Evolutionary conservation across 2,888 invertebrate genomes (phyloP), one percentile per base, ranked within the genome.

Genomic region (Willowsia nigromaculata): DNA sequence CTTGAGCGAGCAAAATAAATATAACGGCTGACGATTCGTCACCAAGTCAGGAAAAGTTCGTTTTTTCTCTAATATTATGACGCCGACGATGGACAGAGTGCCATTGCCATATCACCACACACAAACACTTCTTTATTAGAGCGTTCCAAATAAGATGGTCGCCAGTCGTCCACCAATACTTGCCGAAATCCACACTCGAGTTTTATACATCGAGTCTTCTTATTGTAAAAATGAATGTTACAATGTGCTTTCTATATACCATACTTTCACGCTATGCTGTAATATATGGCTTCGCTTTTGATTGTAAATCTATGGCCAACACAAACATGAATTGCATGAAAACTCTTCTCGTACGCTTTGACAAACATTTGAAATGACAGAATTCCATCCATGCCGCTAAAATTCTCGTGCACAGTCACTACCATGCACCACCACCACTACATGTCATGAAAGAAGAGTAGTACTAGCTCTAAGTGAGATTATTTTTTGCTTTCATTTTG

Each of bases 1-100:
- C 18, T 47, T 50, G 50, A 27, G 13, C 50, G 9, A 43, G 43
- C 62, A 43, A 82, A 53, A 56, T 71, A 71, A 84, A 84, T n/a
- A n/a, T 71, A 71, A 84, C 84, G 40, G 15, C 33, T 83, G 68
- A 50, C 68, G 33, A 56, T 83, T 84, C 71, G 84, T 84, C 84
- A 53, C 53, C 84, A 71, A 71, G 71, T 84, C 84, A 71, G 40
- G 65, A 81, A 68, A 68, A 50, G 50, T 18, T 68, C 62, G 43
- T 11, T 68, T 50, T 65, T 65, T 25, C 56, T 30, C 22, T 18
- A 6, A 56, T n/a, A 50, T 56, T 56, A 56, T 56, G 43, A 37
- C 37, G 4, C 4, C 27, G 59, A 15, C 30, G 1, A 62, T 62
- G 15, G 15, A 62, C 30, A 13, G 4, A 62, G 27, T n/a, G n/a